phyloP scores from a whole-genome alignment of 2,888 invertebrate species.

The Hypselothyrea guttata region DNA sequence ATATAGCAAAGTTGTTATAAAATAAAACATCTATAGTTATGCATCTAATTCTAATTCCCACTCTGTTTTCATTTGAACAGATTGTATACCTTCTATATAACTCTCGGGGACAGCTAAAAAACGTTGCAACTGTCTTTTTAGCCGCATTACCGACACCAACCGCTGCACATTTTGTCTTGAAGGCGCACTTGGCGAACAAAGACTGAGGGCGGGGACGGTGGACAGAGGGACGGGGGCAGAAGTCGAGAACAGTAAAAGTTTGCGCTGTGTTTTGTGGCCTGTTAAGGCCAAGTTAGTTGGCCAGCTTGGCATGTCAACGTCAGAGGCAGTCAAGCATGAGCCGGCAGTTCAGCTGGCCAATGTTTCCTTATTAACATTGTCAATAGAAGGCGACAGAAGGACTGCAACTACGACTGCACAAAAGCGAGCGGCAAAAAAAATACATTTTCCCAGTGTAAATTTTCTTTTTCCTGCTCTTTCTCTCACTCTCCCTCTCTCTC shows the following conservation, averaged over 20 bases:
- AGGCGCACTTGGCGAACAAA: slow-evolving; percentile 15
- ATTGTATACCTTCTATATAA: too few relatives aligned
- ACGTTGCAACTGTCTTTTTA: slow-evolving; percentile 4
- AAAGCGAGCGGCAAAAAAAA: neutral
- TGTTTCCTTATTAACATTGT: slow-evolving; percentile 55
- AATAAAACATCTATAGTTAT: too few relatives aligned
- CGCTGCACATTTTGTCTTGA: slow-evolving; percentile 10
- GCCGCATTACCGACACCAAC: slow-evolving; percentile 6
- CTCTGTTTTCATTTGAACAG: too few relatives aligned
- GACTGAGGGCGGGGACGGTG: neutral
- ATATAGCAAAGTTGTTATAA: too few relatives aligned
- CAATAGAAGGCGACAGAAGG: slow-evolving; percentile 39
- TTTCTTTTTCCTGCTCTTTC: too few relatives aligned
- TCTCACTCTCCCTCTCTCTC: too few relatives aligned
- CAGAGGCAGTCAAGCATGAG: slow-evolving; percentile 33
- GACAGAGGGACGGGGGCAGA: neutral
- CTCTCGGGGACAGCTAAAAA: slow-evolving; percentile 1
- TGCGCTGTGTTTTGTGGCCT: slow-evolving; percentile 32
- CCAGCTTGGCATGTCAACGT: slow-evolving; percentile 23
- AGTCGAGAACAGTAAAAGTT: slow-evolving; percentile 19
- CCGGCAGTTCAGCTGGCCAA: slow-evolving; percentile 46
- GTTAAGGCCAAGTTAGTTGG: slow-evolving; percentile 38
- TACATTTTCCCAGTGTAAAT: too few relatives aligned
- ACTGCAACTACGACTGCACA: neutral
- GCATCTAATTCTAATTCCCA: too few relatives aligned